These are phyloP conservation scores for Semicossyphus pulcher DNA, from an alignment of 2,113 vertebrate species.

Conservation along the genomic window DNA sequence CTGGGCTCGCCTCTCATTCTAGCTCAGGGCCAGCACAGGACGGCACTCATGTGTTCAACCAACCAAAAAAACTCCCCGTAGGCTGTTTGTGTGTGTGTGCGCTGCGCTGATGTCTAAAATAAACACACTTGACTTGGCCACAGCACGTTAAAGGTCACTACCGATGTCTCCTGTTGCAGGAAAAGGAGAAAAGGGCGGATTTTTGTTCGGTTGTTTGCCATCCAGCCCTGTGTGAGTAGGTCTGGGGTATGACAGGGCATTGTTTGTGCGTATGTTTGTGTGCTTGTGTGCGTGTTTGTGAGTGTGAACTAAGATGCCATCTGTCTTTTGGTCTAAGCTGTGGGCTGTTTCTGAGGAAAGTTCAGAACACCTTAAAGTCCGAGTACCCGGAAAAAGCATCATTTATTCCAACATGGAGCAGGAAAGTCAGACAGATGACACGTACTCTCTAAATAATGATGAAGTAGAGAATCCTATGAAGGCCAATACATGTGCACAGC, in stretches of 20 bases:
- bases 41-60: slow-evolving; percentile 42
- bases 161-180: slow-evolving; percentile 34
- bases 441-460: no score
- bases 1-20: slow-evolving; percentile 3
- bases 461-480: no score
- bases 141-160: slow-evolving; percentile 41
- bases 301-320: slow-evolving; percentile 12
- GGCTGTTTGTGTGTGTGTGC: slow-evolving; percentile 15
- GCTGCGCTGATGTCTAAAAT: slow-evolving; percentile 9
- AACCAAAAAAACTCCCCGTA: slow-evolving; percentile 11
- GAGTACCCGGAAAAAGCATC: not conserved
- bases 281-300: not conserved
- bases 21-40: not conserved
- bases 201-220: not conserved
- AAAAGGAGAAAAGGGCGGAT: not conserved
- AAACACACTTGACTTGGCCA: slow-evolving; percentile 32
- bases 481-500: no score
- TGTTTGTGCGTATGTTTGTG: not conserved
- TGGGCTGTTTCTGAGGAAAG: not conserved
- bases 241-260: not conserved
- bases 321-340: slow-evolving; percentile 26
- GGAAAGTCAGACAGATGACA: no score
- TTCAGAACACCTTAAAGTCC: not conserved
- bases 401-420: not conserved
- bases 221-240: not conserved